These are phyloP conservation scores for Chelon auratus DNA, from an alignment of 2,797 vertebrate species.

Conservation along the genomic window DNA sequence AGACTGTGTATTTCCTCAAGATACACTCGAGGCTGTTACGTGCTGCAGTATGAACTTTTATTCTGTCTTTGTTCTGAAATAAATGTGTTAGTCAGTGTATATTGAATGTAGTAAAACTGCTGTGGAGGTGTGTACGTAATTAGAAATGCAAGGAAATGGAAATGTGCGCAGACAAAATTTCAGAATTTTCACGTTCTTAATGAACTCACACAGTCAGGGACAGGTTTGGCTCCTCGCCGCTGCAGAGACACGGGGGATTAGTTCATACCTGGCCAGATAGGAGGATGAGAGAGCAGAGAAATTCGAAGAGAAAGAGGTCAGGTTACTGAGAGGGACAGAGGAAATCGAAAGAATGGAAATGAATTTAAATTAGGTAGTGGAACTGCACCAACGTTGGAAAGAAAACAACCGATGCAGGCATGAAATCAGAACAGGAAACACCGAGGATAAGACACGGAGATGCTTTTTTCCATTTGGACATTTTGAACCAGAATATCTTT, in stretches of 20 bases:
- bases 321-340: background rate
- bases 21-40: slow-evolving; percentile 15
- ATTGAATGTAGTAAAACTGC: slow-evolving; percentile 7
- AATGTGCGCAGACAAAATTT: background rate
- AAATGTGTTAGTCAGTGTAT: background rate
- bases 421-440: background rate
- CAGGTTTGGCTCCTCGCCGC: slow-evolving; percentile 38
- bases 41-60: slow-evolving; percentile 30
- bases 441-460: background rate
- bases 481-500: background rate
- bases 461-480: background rate
- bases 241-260: slow-evolving; percentile 55
- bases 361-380: slow-evolving; percentile 4
- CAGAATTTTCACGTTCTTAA: slow-evolving; percentile 4
- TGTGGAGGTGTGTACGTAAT: background rate
- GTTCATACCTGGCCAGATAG: slow-evolving; percentile 34
- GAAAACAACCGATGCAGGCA: background rate
- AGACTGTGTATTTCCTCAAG: slow-evolving; percentile 4
- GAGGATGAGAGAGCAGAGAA: slow-evolving; percentile 33
- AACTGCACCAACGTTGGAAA: background rate
- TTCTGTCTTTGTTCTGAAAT: slow-evolving; percentile 30
- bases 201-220: slow-evolving; percentile 19
- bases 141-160: background rate
- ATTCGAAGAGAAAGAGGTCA: slow-evolving; percentile 39
- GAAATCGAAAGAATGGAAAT: slow-evolving; percentile 7